Evolutionary conservation across 2,888 invertebrate genomes (phyloP).

Genomic region (Tetragonisca angustula): DNA sequence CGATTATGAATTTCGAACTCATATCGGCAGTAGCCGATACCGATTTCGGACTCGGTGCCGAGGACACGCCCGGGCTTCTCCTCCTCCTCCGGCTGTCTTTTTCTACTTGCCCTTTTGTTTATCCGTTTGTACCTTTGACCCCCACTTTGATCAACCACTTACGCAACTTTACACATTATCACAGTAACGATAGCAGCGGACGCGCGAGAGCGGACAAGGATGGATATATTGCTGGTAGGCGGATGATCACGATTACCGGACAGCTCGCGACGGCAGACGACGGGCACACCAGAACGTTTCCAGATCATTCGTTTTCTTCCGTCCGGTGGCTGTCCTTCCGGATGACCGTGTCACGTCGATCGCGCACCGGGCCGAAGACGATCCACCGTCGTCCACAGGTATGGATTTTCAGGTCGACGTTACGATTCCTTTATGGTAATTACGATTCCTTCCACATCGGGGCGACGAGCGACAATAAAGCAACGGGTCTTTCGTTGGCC

Average conservation of each 20-base stretch:
- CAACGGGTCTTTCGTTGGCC: slow-evolving; percentile 55
- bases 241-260: slow-evolving; percentile 49
- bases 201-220: slow-evolving; percentile 6
- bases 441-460: slow-evolving; percentile 61
- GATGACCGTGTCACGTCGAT: not conserved
- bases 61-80: slow-evolving; percentile 64
- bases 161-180: slow-evolving; percentile 76
- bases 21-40: slow-evolving; percentile 84
- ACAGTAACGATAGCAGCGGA: slow-evolving; percentile 57
- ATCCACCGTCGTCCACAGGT: slow-evolving; percentile 10
- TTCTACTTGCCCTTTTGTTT: slow-evolving; percentile 33
- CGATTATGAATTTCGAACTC: slow-evolving; percentile 98
- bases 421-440: slow-evolving; percentile 63
- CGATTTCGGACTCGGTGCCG: slow-evolving; percentile 85
- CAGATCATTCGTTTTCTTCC: slow-evolving; percentile 5
- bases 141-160: slow-evolving; percentile 75
- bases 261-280: slow-evolving; percentile 70
- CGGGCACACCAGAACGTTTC: slow-evolving; percentile 62
- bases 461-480: slow-evolving; percentile 55
- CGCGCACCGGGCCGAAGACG: not conserved
- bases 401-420: slow-evolving; percentile 24
- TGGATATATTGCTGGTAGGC: slow-evolving; percentile 10
- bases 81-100: slow-evolving; percentile 55
- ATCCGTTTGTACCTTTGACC: slow-evolving; percentile 46
- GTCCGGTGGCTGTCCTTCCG: not conserved